Base-by-base conservation (phyloP, 2,888 invertebrate species). In the Cheilosia variabilis region DNA sequence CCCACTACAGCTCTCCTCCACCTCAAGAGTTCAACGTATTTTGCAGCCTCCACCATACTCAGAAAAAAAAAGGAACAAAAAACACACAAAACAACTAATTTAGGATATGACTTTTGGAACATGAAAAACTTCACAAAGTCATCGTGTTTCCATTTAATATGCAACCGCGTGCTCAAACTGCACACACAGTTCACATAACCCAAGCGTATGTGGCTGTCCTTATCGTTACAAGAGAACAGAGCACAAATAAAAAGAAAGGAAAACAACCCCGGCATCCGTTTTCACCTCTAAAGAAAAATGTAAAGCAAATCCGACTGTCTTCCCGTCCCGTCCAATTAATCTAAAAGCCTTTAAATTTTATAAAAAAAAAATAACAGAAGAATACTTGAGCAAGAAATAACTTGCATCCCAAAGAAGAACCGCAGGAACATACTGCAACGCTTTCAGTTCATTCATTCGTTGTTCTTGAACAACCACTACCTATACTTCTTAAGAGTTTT, bases 341-440 rank as follows among this genome's bases (percentile, higher is more conserved):
- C 88, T 90, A 88, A 90, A 89, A 90, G 90, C 89, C 89, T 90
- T 90, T 88, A 87, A 87, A 78, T 88, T 76, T 62, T 55, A 87
- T 78, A 58, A 19, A 47, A 72, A 22, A 63, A 63, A 57, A 63
- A 37, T 4, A 37, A 10, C 4, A 37, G 37, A 4, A 37, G 4
- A 13, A 24, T 24, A n/a, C 63, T 55, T n/a, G n/a, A 55, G 68
- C 58, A 43, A 27, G 15, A 62, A 58, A 62, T 62, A 71, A 50
- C 63, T 58, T 71, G 52, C 58, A 34, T 24, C 24, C n/a, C 9
- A 47, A 55, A 57, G 52, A 50, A 62, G 37, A 50, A 69, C 72
- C 78, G 27, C 73, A 73, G 78, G 37, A 79, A 79, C 68, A 57
- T 60, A 83, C 78, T 79, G 52, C 79, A 79, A 69, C 50, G 52